Conservation (phyloP, 2,797 vertebrate species). For the Mus spretus region DNA sequence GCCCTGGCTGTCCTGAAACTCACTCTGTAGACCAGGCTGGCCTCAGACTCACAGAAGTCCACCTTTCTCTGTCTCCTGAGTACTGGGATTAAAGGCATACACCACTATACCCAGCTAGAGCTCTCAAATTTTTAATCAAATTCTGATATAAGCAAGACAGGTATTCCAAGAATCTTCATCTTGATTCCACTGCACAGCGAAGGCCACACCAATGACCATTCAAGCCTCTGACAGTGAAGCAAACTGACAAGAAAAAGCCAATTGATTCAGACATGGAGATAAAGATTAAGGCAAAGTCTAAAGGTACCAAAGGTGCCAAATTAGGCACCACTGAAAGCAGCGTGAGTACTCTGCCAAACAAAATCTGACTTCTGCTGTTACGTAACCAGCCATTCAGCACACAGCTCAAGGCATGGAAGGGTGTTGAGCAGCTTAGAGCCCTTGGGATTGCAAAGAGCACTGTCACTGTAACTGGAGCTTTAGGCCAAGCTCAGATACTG, state of each 20-base stretch:
- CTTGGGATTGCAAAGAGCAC: neutral
- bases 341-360: neutral
- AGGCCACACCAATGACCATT: neutral
- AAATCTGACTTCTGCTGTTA: neutral
- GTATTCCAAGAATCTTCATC: neutral
- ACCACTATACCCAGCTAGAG: neutral
- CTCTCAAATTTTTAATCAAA: neutral
- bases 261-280: neutral
- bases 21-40: neutral
- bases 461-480: neutral
- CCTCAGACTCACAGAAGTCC: neutral
- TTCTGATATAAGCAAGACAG: neutral
- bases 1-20: neutral
- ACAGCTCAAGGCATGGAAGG: neutral
- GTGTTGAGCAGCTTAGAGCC: neutral
- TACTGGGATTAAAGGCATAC: neutral
- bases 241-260: slow-evolving; percentile 6
- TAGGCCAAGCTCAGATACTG: neutral
- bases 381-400: neutral
- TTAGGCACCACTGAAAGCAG: neutral
- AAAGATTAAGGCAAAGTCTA: neutral
- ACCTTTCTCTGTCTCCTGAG: neutral
- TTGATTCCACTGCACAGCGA: neutral
- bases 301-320: neutral
- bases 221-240: neutral